phyloP scores from a whole-genome alignment of 2,113 vertebrate species.

The Alouatta palliata region DNA sequence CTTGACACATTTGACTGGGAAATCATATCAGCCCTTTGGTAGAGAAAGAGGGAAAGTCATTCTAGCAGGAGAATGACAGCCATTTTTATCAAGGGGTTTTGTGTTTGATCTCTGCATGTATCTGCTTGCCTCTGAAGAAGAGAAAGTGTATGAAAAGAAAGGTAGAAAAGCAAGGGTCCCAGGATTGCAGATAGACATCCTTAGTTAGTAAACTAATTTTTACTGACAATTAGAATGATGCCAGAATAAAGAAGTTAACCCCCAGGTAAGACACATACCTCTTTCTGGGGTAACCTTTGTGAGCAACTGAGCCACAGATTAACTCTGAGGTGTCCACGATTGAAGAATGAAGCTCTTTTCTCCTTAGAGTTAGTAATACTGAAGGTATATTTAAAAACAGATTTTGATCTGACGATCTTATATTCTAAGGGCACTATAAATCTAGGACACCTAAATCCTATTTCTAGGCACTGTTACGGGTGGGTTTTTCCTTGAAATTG shows the following conservation, averaged over 20 bases:
- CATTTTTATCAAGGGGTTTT: conserved; percentile 58
- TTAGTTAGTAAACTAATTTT: neutral
- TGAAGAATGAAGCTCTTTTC: neutral
- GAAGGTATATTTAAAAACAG: neutral
- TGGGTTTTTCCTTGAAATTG: neutral
- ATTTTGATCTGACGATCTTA: neutral
- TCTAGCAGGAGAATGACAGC: neutral
- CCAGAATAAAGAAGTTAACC: neutral
- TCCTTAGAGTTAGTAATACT: neutral
- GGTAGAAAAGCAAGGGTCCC: neutral
- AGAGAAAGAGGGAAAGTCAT: conserved; percentile 19
- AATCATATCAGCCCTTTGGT: conserved; percentile 23
- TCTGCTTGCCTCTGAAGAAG: neutral
- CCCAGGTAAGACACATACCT: neutral
- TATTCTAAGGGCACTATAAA: neutral
- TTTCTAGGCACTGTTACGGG: neutral
- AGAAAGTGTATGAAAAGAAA: neutral
- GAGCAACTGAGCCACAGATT: neutral
- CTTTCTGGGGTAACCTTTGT: neutral
- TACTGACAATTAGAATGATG: neutral
- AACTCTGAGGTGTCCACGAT: neutral
- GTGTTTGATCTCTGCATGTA: conserved; percentile 35
- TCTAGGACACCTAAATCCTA: neutral
- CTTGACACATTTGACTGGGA: conserved; percentile 43
- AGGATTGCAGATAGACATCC: neutral